These are phyloP conservation scores for Agrypnia vestita DNA, from an alignment of 1,140 invertebrate species.

Conservation along the genomic window DNA sequence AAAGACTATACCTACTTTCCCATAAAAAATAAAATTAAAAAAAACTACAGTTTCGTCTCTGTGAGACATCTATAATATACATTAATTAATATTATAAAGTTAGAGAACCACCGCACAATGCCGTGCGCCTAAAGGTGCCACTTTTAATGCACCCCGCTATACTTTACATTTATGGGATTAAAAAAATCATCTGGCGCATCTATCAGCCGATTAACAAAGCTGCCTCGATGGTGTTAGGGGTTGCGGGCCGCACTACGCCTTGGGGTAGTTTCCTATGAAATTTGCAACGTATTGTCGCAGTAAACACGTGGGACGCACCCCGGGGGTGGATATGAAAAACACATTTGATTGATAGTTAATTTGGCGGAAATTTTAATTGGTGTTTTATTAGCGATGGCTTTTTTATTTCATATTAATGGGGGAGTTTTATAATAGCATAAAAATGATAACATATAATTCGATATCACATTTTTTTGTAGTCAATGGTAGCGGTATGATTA, in stretches of 20 bases:
- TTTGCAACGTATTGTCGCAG: slow-evolving; percentile 27
- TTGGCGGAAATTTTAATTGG: not conserved
- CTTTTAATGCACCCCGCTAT: slow-evolving; percentile 4
- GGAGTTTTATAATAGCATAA: not conserved
- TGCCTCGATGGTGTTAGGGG: slow-evolving; percentile 6
- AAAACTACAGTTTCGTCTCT: too few relatives aligned
- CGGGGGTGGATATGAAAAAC: not conserved
- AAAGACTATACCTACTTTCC: too few relatives aligned
- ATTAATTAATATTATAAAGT: not conserved
- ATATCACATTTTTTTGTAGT: too few relatives aligned
- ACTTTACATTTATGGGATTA: slow-evolving; percentile 32
- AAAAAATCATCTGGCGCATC: slow-evolving; percentile 33
- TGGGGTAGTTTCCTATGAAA: slow-evolving; percentile 12
- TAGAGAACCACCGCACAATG: not conserved
- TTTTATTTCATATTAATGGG: not conserved
- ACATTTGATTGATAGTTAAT: slow-evolving; percentile 30
- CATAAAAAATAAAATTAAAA: too few relatives aligned
- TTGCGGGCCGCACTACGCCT: not conserved
- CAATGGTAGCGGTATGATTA: too few relatives aligned
- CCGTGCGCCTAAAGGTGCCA: slow-evolving; percentile 2
- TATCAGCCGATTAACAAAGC: slow-evolving; percentile 18
- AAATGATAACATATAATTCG: too few relatives aligned
- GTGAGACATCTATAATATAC: not conserved
- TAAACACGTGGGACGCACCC: slow-evolving; percentile 17
- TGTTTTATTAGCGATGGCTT: not conserved